phyloP scores from a whole-genome alignment of 2,888 invertebrate species.

The Leptinotarsa haldemani region DNA sequence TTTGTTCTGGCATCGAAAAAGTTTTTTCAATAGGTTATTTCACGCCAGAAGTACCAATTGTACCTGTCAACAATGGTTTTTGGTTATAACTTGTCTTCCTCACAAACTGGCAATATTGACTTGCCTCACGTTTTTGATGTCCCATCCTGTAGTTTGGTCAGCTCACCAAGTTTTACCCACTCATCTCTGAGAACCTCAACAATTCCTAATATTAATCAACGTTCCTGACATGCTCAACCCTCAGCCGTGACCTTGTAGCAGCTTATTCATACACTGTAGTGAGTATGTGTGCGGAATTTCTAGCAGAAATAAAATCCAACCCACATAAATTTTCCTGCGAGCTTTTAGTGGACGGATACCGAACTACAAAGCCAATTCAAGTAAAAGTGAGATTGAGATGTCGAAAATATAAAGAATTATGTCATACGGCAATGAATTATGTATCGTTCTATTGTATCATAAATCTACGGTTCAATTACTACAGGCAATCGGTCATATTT shows the following conservation, averaged over 20 bases:
- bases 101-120: too few relatives aligned
- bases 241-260: not conserved
- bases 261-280: not conserved
- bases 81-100: too few relatives aligned
- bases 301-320: not conserved
- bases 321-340: slow-evolving; percentile 2
- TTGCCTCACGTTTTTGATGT: too few relatives aligned
- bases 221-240: too few relatives aligned
- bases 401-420: slow-evolving; percentile 39
- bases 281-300: not conserved
- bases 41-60: too few relatives aligned
- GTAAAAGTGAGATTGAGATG: slow-evolving; percentile 33
- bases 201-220: too few relatives aligned
- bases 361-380: slow-evolving; percentile 21
- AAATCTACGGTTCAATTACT: slow-evolving; percentile 50
- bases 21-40: too few relatives aligned
- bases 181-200: too few relatives aligned
- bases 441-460: slow-evolving; percentile 39
- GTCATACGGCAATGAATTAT: slow-evolving; percentile 39
- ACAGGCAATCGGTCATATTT: slow-evolving; percentile 49
- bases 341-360: slow-evolving; percentile 3
- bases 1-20: too few relatives aligned
- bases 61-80: too few relatives aligned
- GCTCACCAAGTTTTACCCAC: not conserved
- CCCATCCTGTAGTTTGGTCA: too few relatives aligned